Base-by-base conservation (phyloP, 2,888 invertebrate genomes). In the Gandaritis pyraliata region DNA sequence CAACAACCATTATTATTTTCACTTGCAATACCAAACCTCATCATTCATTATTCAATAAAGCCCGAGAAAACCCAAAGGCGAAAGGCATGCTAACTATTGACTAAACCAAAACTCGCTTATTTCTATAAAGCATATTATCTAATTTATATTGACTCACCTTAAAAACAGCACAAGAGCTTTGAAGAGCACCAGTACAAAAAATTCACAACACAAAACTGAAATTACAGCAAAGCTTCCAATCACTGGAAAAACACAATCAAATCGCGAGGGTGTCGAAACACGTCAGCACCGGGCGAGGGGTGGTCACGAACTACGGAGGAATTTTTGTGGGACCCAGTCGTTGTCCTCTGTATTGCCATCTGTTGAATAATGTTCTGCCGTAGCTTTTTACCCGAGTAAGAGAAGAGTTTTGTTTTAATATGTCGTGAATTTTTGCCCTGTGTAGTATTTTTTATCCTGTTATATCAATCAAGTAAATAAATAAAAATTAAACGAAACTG, bases 251-350 rank as follows among this genome's bases (percentile, higher is more conserved):
- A 61, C 50, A 60, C 52, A 13, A 43, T 6, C 53, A 39, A 38
- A 36, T 36, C 51, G 2, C 51, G 12, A 36, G 49, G 47, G 58
- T 38, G 12, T 11, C 12, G 11, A 3, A 58, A 46, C 46, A 39
- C 61, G 66, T 50, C 54, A 23, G 1, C 30, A 12, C 57, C 54
- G 49, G 49, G 46, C 66, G 66, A 61, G 51, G 69, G 70, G 66
- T 66, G 58, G 59, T 68, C 66, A 62, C 70, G 66, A 54, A 72
- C 72, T 72, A 66, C 59, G 15, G 63, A 68, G 69, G 68, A 70
- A 70, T 71, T 72, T 70, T 70, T 59, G 70, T 72, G 69, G 66
- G 60, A 69, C 63, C 60, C 65, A 69, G 70, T 70, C 70, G 70
- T 69, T 70, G 70, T 69, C 70, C 70, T 64, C 69, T 57, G 61